Evolutionary conservation across 2,888 invertebrate species (phyloP).

Genomic region (Callyntrura guangdongensis): DNA sequence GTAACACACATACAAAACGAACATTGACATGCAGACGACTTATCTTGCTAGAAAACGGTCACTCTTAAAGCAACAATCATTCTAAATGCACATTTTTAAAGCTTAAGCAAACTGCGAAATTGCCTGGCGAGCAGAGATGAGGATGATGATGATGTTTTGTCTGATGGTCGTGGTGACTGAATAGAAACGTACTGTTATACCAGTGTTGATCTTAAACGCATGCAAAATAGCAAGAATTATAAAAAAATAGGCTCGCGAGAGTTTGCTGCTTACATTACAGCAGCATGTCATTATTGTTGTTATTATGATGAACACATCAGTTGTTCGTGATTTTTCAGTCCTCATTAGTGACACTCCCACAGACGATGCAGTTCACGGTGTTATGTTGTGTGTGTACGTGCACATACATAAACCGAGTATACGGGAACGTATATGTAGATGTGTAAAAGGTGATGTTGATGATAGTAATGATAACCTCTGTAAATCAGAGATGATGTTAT

Average conservation of each 20-base stretch:
- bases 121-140: neutral
- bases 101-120: neutral
- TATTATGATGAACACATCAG: slow-evolving; percentile 55
- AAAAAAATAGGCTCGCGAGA: neutral
- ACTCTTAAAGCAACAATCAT: too few species aligned
- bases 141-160: neutral
- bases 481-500: slow-evolving; percentile 42
- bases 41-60: neutral
- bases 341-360: slow-evolving; percentile 77
- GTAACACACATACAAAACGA: neutral
- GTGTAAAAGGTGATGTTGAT: slow-evolving; percentile 53
- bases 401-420: neutral
- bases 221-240: neutral
- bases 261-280: slow-evolving; percentile 34
- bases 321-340: slow-evolving; percentile 67
- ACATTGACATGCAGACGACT: neutral
- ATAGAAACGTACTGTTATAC: neutral
- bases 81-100: too few species aligned
- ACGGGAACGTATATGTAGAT: neutral
- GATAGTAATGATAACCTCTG: slow-evolving; percentile 54
- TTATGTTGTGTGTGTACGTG: neutral
- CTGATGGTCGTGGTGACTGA: neutral
- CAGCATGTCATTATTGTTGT: slow-evolving; percentile 13
- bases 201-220: slow-evolving; percentile 30
- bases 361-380: slow-evolving; percentile 26